A percentile compares a stretch with the other conserved stretches of the same genome.
phyloP scores from a whole-genome alignment of 2,113 vertebrate genomes.

The Heterotis niloticus region DNA sequence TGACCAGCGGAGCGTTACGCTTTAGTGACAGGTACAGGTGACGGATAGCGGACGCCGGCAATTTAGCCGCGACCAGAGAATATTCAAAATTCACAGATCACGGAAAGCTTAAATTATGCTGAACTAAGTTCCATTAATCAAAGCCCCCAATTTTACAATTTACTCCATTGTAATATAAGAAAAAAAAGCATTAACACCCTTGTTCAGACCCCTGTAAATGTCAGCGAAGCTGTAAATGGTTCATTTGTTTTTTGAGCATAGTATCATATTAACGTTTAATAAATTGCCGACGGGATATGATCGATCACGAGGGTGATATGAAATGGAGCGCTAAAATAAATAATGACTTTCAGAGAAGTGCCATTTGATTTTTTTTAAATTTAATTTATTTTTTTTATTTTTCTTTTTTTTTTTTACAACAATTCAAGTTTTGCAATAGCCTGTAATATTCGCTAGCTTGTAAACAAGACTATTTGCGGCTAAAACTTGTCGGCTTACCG shows the following conservation, averaged over 20 bases:
- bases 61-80: background rate
- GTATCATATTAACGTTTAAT: constrained; percentile 34
- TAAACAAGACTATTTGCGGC: background rate
- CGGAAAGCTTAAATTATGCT: constrained; percentile 23
- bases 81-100: constrained; percentile 14
- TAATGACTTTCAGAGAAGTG: constrained; percentile 13
- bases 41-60: background rate
- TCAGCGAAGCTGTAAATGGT: constrained; percentile 35
- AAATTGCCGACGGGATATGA: constrained; percentile 37
- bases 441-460: background rate
- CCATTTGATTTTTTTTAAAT: background rate
- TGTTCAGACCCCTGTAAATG: constrained; percentile 45
- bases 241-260: constrained; percentile 41
- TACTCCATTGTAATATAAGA: constrained; percentile 29
- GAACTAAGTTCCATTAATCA: constrained; percentile 33
- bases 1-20: background rate
- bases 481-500: too few relatives aligned
- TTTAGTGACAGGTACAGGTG: background rate
- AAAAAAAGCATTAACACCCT: constrained; percentile 30
- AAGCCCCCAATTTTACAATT: constrained; percentile 29
- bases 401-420: too few relatives aligned
- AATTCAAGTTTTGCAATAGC: background rate
- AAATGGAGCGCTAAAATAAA: constrained; percentile 37
- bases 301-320: constrained; percentile 35
- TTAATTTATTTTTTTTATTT: too few relatives aligned